Evolutionary conservation across 1,140 invertebrate species (phyloP).

Genomic region (Drosophila subpulchrella): DNA sequence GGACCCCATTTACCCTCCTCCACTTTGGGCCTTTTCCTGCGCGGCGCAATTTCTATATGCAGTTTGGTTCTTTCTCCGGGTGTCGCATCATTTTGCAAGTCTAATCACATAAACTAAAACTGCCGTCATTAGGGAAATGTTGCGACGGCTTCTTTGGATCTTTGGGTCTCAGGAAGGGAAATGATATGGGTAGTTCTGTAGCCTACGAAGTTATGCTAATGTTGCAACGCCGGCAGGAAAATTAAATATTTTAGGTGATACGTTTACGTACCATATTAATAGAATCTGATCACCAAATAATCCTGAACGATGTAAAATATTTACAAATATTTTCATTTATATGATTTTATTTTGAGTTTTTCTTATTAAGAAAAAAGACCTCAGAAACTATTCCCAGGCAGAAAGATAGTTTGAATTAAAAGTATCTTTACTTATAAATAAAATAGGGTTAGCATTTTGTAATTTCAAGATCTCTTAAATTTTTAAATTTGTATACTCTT

Average conservation of each 20-base stretch:
- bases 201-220: slow-evolving; percentile 30
- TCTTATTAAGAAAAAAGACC: too few species aligned
- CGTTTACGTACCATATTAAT: not conserved
- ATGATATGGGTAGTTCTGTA: slow-evolving; percentile 10
- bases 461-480: too few species aligned
- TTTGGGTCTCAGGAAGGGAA: slow-evolving; percentile 13
- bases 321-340: too few species aligned
- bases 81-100: slow-evolving; percentile 61
- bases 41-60: slow-evolving; percentile 4
- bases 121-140: slow-evolving; percentile 41
- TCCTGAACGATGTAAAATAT: too few species aligned
- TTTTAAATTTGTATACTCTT: too few species aligned
- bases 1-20: slow-evolving; percentile 1
- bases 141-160: slow-evolving; percentile 40
- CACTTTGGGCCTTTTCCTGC: not conserved
- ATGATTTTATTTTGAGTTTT: too few species aligned
- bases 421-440: too few species aligned
- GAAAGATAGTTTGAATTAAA: too few species aligned
- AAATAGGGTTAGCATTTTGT: too few species aligned
- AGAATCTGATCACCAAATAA: not conserved
- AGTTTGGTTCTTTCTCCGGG: slow-evolving; percentile 15
- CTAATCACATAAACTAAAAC: slow-evolving; percentile 68
- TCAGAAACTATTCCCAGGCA: too few species aligned
- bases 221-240: not conserved
- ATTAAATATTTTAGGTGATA: not conserved